Evolutionary conservation across 30 jellyfish, hydroid and myxozoan genomes (phyloP).

Genomic region (Sanderia malayensis): DNA sequence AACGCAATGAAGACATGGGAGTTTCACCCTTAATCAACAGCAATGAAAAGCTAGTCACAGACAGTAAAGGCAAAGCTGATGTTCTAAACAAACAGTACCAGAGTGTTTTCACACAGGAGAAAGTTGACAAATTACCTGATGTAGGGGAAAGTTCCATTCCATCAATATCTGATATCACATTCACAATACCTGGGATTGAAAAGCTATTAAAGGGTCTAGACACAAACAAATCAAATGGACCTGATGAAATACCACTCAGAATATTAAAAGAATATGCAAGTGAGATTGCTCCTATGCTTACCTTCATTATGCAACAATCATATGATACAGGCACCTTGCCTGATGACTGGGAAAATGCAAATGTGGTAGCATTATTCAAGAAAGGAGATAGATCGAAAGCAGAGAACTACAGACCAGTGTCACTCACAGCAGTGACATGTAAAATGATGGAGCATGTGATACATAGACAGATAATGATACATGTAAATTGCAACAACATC

Average conservation of each 20-base stretch:
- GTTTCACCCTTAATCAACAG: slow-evolving; percentile 8
- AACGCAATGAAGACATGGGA: slow-evolving; percentile 39
- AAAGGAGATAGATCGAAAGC: slow-evolving; percentile 28
- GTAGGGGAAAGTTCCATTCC: too few species aligned
- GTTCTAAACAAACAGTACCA: neutral
- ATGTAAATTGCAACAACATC: slow-evolving; percentile 18
- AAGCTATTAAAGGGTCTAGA: neutral
- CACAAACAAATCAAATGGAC: neutral
- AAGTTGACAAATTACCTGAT: too few species aligned
- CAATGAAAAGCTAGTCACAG: neutral
- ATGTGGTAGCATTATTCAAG: slow-evolving; percentile 24
- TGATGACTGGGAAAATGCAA: slow-evolving; percentile 33
- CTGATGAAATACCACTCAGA: neutral
- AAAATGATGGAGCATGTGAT: slow-evolving; percentile 39
- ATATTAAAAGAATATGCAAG: neutral
- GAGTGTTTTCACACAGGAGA: neutral
- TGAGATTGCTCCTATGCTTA: slow-evolving; percentile 23
- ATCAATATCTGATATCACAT: neutral
- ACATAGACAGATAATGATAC: slow-evolving; percentile 8
- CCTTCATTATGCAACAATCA: slow-evolving; percentile 14
- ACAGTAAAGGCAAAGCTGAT: slow-evolving; percentile 5
- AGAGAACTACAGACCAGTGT: slow-evolving; percentile 41
- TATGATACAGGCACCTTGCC: slow-evolving; percentile 36
- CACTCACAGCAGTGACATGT: slow-evolving; percentile 22
- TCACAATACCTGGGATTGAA: neutral